Evolutionary conservation across 2,888 invertebrate genomes (phyloP).

Genomic region (Neuroscelio doddi): DNA sequence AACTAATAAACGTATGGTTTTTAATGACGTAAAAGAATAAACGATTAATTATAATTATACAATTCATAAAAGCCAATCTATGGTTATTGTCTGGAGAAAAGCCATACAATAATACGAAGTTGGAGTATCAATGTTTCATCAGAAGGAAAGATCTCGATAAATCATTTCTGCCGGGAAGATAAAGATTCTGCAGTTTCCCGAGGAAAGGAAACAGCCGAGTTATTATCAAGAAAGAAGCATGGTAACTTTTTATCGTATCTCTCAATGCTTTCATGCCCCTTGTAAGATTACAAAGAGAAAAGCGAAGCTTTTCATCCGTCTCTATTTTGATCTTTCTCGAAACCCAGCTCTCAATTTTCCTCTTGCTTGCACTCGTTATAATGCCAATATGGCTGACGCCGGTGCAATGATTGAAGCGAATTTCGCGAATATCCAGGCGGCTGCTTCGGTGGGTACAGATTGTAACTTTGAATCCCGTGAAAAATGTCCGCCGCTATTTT

Average conservation of each 20-base stretch:
- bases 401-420: slow-evolving; percentile 27
- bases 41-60: not conserved
- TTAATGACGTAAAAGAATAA: not conserved
- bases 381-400: not conserved
- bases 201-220: not conserved
- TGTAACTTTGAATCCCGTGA: slow-evolving; percentile 61
- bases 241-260: slow-evolving; percentile 6
- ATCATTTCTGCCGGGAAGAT: slow-evolving; percentile 5
- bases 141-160: slow-evolving; percentile 3
- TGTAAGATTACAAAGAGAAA: not conserved
- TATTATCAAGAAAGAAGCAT: slow-evolving; percentile 3
- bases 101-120: too few species aligned
- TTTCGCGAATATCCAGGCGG: slow-evolving; percentile 20
- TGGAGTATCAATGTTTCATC: slow-evolving; percentile 1
- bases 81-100: not conserved
- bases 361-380: not conserved
- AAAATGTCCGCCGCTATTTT: slow-evolving; percentile 62
- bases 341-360: not conserved
- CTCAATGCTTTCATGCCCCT: slow-evolving; percentile 1
- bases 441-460: slow-evolving; percentile 49
- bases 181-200: slow-evolving; percentile 8
- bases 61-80: not conserved
- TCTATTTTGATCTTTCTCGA: slow-evolving; percentile 3
- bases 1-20: not conserved
- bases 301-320: slow-evolving; percentile 1